phyloP scores from a whole-genome alignment of 64 coral and sea anemone species.

The Montipora sp. region DNA sequence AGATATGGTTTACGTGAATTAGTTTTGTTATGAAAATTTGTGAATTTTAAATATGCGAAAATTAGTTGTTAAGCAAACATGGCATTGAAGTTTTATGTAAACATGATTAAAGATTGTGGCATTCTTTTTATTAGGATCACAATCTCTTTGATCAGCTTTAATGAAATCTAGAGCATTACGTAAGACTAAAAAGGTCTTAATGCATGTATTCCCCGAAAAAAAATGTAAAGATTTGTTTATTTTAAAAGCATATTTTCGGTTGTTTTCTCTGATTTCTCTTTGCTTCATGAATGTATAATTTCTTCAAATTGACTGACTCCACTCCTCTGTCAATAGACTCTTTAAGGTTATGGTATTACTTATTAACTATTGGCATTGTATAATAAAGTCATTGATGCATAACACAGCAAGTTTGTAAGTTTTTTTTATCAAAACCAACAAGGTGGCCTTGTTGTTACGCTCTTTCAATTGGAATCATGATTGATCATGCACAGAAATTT shows the following conservation, averaged over 20 bases:
- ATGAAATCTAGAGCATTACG: not conserved
- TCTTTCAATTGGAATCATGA: not conserved
- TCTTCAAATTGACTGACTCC: not conserved
- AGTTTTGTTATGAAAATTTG: not conserved
- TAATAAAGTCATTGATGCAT: not conserved
- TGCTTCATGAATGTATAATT: not conserved
- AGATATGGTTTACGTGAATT: not conserved
- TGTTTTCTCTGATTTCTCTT: not conserved
- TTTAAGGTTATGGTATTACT: not conserved
- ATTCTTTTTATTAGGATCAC: conserved; percentile 12
- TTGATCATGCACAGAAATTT: not conserved
- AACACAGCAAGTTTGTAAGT: not conserved
- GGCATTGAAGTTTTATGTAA: not conserved
- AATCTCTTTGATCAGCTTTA: conserved; percentile 6
- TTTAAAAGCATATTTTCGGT: not conserved
- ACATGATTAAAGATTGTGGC: not conserved
- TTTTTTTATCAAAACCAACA: not conserved
- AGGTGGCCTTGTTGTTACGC: not conserved
- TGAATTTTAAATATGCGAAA: not conserved
- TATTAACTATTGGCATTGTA: conserved; percentile 31
- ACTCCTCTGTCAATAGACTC: not conserved
- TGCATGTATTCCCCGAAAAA: not conserved
- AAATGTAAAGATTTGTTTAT: not conserved
- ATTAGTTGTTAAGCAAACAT: not conserved
- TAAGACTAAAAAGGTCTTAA: not conserved